These are phyloP conservation scores for Conchocele bisecta DNA, from an alignment of 2,888 invertebrate species.

Conservation along the genomic window DNA sequence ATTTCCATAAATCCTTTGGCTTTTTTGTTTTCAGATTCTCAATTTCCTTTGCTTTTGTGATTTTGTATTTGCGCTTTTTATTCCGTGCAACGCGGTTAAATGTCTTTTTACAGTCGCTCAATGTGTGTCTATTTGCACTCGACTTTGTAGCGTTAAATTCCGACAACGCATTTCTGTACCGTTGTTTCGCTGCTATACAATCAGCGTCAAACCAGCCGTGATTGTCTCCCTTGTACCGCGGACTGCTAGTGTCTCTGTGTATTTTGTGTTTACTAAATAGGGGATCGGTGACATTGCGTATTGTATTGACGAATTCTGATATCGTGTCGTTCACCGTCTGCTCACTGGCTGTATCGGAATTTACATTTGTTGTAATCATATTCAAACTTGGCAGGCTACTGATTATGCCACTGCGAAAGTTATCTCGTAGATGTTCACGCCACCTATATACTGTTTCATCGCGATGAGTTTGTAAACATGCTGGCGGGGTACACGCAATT, in stretches of 20 bases:
- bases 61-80: not conserved
- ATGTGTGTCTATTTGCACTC: not conserved
- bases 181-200: not conserved
- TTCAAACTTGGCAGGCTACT: too few species aligned
- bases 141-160: not conserved
- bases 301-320: too few species aligned
- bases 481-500: not conserved
- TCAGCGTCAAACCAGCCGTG: conserved; percentile 6
- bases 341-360: too few species aligned
- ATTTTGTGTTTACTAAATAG: too few species aligned
- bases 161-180: not conserved
- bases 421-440: too few species aligned
- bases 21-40: conserved; percentile 1
- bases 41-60: not conserved
- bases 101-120: not conserved
- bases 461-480: not conserved
- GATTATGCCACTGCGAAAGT: too few species aligned
- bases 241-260: too few species aligned
- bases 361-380: too few species aligned
- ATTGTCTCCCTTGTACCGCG: too few species aligned
- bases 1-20: conserved; percentile 24
- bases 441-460: not conserved
- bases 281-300: too few species aligned
- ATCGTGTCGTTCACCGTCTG: too few species aligned
- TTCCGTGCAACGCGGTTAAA: not conserved